Conservation (phyloP, 2,113 vertebrate species). For the Platanista minor region DNA sequence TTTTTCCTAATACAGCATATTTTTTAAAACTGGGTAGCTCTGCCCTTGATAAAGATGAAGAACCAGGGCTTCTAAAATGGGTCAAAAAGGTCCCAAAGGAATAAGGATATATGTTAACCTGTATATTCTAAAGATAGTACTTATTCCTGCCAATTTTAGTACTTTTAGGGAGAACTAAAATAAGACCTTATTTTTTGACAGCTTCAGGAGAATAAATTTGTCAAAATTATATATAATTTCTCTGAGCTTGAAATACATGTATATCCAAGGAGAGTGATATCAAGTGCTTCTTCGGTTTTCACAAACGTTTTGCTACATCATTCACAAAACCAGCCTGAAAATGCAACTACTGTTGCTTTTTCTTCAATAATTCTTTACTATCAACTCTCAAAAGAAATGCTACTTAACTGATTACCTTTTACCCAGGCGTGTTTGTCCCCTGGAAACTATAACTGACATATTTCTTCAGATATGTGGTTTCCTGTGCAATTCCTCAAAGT, state of each 20-base stretch:
- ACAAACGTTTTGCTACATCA: background rate
- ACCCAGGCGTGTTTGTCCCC: background rate
- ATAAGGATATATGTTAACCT: background rate
- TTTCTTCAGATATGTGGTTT: background rate
- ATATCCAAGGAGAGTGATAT: background rate
- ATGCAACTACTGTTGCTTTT: background rate
- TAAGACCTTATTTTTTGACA: background rate
- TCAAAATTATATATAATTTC: background rate
- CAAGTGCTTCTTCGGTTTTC: background rate
- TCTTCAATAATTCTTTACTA: background rate
- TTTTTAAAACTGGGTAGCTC: background rate
- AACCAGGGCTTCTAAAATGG: background rate
- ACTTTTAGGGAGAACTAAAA: background rate
- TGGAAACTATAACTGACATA: background rate
- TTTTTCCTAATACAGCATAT: background rate
- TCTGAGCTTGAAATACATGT: background rate
- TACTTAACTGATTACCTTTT: background rate
- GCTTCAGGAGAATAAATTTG: background rate
- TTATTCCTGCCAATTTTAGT: background rate
- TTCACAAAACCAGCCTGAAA: background rate
- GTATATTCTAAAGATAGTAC: background rate
- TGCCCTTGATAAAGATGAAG: background rate
- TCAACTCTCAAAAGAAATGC: background rate
- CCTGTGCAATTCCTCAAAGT: background rate
- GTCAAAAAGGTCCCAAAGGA: background rate